Base-by-base conservation (phyloP, 2,113 vertebrate genomes). In the Sitta europaea region DNA sequence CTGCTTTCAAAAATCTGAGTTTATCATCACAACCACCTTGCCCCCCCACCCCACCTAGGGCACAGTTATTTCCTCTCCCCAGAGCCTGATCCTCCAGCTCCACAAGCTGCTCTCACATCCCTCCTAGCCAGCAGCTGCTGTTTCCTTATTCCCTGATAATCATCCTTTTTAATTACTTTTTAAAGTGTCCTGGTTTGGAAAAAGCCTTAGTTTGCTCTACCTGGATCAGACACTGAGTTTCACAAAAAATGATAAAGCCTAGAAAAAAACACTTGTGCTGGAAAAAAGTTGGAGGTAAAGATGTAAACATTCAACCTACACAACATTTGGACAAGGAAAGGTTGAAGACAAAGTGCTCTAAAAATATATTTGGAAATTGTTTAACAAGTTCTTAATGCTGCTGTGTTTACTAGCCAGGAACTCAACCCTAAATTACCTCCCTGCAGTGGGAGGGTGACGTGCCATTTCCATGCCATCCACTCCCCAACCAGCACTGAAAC, bases 41-140 rank as follows among this genome's bases (percentile, higher is more conserved):
- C 0, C 12, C 9, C 18, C 36, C 1, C 0, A 1, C 0, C 12
- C 6, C 0, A 0, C 20, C 19, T 5, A 3, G 38, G 53, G 48
- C 38, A 70, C 47, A 33, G 17, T 48, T 76, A 36, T 76, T 13
- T 38, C 35, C 36, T 29, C 23, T 57, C 16, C 54, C 55, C 19
- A 3, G 4, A 51, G n/a, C 7, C 8, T 31, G 50, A 70, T 58
- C 33, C 81, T 42, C 76, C 24, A n/a, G 7, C 43, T 55, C 68
- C n/a, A 13, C 4, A 38, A 65, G 63, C 55, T 54, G 51, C 65
- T 54, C 25, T 2, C 27, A 11, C 43, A 3, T 10, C 55, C 27
- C 36, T 36, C 70, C 36, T 57, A 58, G 43, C 10, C 48, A 63
- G 74, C 10, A 11, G 12, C 78, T 13, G 20, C 59, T 81, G 25